These are phyloP conservation scores for Octopus bimaculoides DNA, from an alignment of 1,140 invertebrate species.

Conservation along the genomic window DNA sequence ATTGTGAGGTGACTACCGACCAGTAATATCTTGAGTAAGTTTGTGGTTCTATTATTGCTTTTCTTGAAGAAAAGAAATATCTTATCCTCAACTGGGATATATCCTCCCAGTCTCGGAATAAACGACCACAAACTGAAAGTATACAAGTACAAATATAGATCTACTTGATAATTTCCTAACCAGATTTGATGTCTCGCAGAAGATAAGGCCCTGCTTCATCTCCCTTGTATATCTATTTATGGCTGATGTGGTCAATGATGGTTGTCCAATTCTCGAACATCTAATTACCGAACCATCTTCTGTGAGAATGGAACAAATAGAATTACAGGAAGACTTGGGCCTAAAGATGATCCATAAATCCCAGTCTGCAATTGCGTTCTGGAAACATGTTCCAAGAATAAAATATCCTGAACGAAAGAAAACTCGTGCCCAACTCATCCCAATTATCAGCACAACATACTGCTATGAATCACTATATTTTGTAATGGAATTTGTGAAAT, in stretches of 20 bases:
- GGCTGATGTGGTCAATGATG: neutral
- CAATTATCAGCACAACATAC: slow-evolving; percentile 1
- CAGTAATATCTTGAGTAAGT: slow-evolving; percentile 4
- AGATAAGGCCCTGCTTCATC: slow-evolving; percentile 4
- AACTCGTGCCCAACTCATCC: neutral
- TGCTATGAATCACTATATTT: neutral
- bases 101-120: neutral
- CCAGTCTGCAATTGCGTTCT: neutral
- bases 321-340: neutral
- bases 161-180: slow-evolving; percentile 5
- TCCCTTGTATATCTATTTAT: neutral
- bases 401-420: slow-evolving; percentile 1
- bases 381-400: neutral
- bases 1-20: neutral
- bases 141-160: neutral
- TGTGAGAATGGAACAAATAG: neutral
- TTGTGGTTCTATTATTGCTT: slow-evolving; percentile 1
- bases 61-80: slow-evolving; percentile 7
- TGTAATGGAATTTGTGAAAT: slow-evolving; percentile 5
- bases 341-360: neutral
- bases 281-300: neutral
- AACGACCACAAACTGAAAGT: neutral
- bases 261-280: neutral
- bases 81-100: neutral
- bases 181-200: neutral